phyloP scores from a whole-genome alignment of 2,113 vertebrate species.

The Oenanthe oenanthe region DNA sequence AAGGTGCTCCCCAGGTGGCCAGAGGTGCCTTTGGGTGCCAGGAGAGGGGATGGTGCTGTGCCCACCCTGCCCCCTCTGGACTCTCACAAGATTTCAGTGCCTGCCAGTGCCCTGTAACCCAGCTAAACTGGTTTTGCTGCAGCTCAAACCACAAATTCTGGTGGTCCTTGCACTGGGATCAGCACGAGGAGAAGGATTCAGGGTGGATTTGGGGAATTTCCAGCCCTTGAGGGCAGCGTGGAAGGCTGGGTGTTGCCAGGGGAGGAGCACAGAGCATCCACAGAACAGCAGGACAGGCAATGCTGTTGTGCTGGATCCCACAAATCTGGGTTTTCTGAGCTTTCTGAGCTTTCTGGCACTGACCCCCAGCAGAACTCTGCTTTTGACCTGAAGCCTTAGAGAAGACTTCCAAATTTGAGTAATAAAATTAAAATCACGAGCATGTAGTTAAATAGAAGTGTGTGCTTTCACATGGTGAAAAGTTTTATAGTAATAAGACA shows the following conservation, averaged over 20 bases:
- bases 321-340: too few species aligned
- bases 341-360: too few species aligned
- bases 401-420: too few species aligned
- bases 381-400: too few species aligned
- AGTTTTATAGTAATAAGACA: too few species aligned
- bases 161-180: not conserved
- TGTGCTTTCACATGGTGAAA: too few species aligned
- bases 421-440: too few species aligned
- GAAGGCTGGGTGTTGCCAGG: not conserved
- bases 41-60: not conserved
- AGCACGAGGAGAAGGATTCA: rapidly evolving
- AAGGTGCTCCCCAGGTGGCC: not conserved
- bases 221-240: not conserved
- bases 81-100: not conserved
- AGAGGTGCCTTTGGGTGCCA: not conserved
- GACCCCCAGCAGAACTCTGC: too few species aligned
- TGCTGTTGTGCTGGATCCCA: not conserved
- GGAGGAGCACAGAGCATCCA: not conserved
- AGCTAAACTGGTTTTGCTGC: not conserved
- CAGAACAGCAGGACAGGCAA: not conserved
- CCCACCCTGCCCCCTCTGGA: not conserved
- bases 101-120: not conserved
- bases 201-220: not conserved
- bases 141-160: not conserved
- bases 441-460: too few species aligned